These are phyloP conservation scores for Macrosteles quadrilineatus DNA, from an alignment of 1,140 invertebrate species.

Conservation along the genomic window DNA sequence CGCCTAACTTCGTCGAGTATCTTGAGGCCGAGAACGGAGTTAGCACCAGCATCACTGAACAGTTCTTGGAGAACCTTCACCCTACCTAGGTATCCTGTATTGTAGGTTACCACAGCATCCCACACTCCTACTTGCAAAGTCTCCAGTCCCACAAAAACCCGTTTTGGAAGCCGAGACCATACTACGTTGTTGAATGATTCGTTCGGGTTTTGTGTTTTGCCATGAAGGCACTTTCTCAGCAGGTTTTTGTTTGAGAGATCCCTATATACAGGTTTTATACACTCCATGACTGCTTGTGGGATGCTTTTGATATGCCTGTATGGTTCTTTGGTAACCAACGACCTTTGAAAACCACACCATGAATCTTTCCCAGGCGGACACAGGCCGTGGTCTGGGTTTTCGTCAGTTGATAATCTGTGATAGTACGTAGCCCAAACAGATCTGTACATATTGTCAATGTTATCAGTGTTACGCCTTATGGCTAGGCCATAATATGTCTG, in stretches of 20 bases:
- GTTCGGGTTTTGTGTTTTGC: conserved; percentile 30
- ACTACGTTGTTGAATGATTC: conserved; percentile 32
- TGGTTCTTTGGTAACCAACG: not conserved
- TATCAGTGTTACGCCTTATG: conserved; percentile 44
- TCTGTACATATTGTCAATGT: conserved; percentile 44
- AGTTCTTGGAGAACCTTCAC: conserved; percentile 29
- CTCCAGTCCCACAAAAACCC: conserved; percentile 9
- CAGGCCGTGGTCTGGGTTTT: conserved; percentile 42
- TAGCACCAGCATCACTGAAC: not conserved
- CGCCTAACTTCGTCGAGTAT: conserved; percentile 8
- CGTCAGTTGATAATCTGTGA: conserved; percentile 45
- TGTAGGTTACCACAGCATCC: conserved; percentile 25
- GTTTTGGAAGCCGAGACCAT: conserved; percentile 32
- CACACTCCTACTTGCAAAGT: conserved; percentile 20
- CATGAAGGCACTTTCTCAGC: conserved; percentile 35
- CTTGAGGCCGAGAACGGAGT: conserved; percentile 11
- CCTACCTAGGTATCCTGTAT: conserved; percentile 13
- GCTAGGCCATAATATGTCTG: no score
- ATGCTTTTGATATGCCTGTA: conserved; percentile 25
- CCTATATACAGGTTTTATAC: conserved; percentile 35
- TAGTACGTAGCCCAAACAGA: conserved; percentile 45
- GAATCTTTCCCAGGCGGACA: conserved; percentile 40
- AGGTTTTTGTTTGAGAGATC: conserved; percentile 32
- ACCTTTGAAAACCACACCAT: conserved; percentile 41
- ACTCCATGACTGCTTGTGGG: conserved; percentile 23